Percentiles rank a stretch among this genome's conserved stretches.
Conservation (phyloP, 2,113 vertebrate species). For the Scolopax mira region DNA sequence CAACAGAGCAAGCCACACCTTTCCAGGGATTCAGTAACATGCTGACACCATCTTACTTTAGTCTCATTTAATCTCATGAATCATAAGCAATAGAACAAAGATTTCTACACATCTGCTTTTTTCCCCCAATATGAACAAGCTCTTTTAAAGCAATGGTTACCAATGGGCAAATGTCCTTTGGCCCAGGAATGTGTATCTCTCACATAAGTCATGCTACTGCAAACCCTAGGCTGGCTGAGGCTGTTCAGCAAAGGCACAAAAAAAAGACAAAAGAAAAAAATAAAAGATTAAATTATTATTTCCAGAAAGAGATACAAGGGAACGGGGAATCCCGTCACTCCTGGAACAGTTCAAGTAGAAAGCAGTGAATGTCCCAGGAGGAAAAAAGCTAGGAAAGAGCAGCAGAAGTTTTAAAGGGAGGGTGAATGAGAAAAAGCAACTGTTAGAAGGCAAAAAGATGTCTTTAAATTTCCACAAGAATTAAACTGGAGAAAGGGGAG, state of each 20-base stretch:
- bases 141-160: not conserved
- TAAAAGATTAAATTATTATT: not conserved
- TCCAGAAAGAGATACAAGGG: not conserved
- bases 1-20: not conserved
- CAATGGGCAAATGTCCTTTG: not conserved
- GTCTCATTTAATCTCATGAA: slow-evolving; percentile 1
- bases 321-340: not conserved
- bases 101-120: not conserved
- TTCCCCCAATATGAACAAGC: not conserved
- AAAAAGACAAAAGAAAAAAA: not conserved
- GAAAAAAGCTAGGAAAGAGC: not conserved
- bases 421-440: not conserved
- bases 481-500: not conserved
- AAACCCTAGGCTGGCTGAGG: not conserved
- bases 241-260: not conserved
- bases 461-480: not conserved
- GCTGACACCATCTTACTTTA: slow-evolving; percentile 15
- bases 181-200: not conserved
- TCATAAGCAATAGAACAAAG: not conserved
- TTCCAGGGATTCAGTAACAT: not conserved
- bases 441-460: not conserved
- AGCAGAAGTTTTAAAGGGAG: not conserved
- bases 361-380: not conserved
- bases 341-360: not conserved
- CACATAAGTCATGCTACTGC: not conserved